phyloP scores from a whole-genome alignment of 2,113 vertebrate species.

The Butorides virescens region DNA sequence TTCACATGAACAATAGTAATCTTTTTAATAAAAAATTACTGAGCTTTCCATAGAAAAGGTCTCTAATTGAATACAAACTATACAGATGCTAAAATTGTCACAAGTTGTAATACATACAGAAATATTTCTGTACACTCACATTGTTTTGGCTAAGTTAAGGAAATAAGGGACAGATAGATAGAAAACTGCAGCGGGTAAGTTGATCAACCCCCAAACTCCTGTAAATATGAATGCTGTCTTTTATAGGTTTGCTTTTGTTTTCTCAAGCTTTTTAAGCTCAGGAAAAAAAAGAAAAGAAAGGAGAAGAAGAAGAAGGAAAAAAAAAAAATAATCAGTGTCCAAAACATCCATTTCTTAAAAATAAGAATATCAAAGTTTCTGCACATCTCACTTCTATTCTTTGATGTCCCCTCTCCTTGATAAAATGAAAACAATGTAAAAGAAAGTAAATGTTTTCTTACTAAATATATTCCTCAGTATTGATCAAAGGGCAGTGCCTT shows the following conservation, averaged over 20 bases:
- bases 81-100: conserved; percentile 74
- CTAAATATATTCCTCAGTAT: conserved; percentile 5
- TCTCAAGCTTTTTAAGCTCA: conserved; percentile 55
- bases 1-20: conserved; percentile 80
- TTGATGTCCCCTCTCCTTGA: conserved; percentile 45
- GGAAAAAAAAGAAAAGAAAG: not conserved
- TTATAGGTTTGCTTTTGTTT: conserved; percentile 34
- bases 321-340: not conserved
- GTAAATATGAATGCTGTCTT: conserved; percentile 2
- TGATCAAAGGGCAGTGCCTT: not conserved
- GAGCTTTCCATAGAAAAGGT: conserved; percentile 82
- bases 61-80: conserved; percentile 76
- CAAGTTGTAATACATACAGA: conserved; percentile 72
- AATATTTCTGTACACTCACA: conserved; percentile 75
- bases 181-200: conserved; percentile 38
- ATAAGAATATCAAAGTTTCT: conserved; percentile 38
- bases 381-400: conserved; percentile 32
- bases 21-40: conserved; percentile 83
- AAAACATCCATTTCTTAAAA: conserved; percentile 14
- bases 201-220: conserved; percentile 1
- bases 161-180: conserved; percentile 58
- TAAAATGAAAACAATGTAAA: conserved; percentile 48
- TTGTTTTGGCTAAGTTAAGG: conserved; percentile 75
- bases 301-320: not conserved
- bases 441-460: conserved; percentile 28